phyloP scores from a whole-genome alignment of 2,113 vertebrate genomes.

The Hydrolagus affinis region DNA sequence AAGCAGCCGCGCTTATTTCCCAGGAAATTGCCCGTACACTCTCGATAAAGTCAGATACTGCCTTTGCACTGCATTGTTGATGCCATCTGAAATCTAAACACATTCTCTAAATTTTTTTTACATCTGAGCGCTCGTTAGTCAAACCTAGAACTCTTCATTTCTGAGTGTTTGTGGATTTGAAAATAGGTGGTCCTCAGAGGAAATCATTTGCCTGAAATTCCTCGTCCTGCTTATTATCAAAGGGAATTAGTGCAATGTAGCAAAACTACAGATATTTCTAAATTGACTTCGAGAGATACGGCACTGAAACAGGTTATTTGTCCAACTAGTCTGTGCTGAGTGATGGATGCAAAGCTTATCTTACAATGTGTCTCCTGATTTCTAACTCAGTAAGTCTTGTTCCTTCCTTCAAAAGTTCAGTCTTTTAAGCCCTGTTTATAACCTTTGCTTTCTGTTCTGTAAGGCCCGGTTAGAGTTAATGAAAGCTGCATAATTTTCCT shows the following conservation, averaged over 20 bases:
- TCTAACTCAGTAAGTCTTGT: not conserved
- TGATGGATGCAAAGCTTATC: not conserved
- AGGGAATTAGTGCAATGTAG: not conserved
- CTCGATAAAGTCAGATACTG: not conserved
- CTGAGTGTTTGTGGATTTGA: not conserved
- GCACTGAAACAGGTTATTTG: no score
- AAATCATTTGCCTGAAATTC: not conserved
- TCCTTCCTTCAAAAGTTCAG: constrained; percentile 8
- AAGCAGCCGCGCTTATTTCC: not conserved
- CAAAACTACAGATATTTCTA: no score
- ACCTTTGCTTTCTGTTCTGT: not conserved
- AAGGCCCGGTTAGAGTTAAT: no score
- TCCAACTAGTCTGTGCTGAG: not conserved
- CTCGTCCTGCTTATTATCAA: not conserved
- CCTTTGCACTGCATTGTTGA: not conserved
- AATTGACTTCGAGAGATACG: no score
- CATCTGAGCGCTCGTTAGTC: not conserved
- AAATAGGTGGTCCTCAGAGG: not conserved
- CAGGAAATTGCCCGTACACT: constrained; percentile 11
- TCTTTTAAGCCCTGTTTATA: not conserved
- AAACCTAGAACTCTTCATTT: not conserved
- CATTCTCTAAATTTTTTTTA: not conserved
- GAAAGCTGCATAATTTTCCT: not conserved
- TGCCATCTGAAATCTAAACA: constrained; percentile 14
- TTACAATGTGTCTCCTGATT: no score